Base-by-base conservation (phyloP, 2,797 vertebrate species). In the Crocodylus rhombifer region DNA sequence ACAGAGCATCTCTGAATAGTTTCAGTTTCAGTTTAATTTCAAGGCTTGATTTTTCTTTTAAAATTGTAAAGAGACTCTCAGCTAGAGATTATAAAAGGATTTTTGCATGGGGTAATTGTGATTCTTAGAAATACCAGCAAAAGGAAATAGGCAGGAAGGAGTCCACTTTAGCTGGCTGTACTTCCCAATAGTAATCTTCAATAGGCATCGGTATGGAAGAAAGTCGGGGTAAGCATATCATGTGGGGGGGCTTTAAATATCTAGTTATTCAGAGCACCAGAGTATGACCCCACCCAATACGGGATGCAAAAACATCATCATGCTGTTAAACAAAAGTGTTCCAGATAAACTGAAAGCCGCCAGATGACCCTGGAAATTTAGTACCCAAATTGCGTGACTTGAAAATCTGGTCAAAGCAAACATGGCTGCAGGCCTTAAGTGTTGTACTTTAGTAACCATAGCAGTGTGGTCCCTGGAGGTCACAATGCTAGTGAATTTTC, bases 331-430 rank as follows among this genome's bases (percentile, higher is more conserved):
- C 95, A 96, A 97, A 96, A 86, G 84, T 73, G 88, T 96, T 97
- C 96, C 96, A 97, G 95, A 96, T 96, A 96, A 96, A 96, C 91
- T 94, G 80, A 0, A 63, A 94, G 95, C 42, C 9, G 42, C 97
- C 97, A 96, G 95, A 61, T 96, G 97, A 98, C 97, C 94, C 88
- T 97, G 97, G 97, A 97, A 97, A 96, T 96, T 93, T 76, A 94
- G 94, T 97, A 97, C 95, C 96, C 94, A 81, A 90, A 95, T 98
- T 97, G 97, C 98, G 98, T 98, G 98, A 98, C 98, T 97, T 1
- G 67, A 97, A 97, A 96, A 95, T 97, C 95, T 97, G 95, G 96
- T 97, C 97, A 97, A 97, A 97, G 96, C 93, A 91, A 97, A 90
- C 93, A 96, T 94, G 95, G 95, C 95, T 97, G 97, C 94, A 89